Base-by-base conservation (phyloP, 2,113 vertebrate genomes). In the Chamaea fasciata region DNA sequence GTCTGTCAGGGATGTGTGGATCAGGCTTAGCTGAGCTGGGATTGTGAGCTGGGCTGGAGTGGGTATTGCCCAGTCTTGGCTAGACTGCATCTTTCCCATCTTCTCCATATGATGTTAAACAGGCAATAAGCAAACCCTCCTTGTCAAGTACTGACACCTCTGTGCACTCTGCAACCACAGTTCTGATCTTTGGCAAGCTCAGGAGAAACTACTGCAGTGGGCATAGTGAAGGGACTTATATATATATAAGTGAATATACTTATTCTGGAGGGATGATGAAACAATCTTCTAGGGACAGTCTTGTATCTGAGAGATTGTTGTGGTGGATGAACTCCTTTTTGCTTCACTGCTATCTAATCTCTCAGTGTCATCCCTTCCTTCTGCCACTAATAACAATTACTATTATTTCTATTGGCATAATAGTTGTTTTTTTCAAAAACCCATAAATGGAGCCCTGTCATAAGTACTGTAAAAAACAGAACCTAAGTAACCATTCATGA, bases 101-200 rank as follows among this genome's bases (percentile, higher is more conserved):
- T 68, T 95, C 44, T 60, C 39, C 41, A 44, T 31, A 23, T 0
- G 1, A 6, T 4, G 2, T 2, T 55, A 65, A 77, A 55, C 0
- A 0, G 27, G 13, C 33, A 68, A 33, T 13, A 63, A 74, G 5
- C 27, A 77, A 93, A 53, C 11, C 14, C 16, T 67, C 8, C 50
- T 81, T 50, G 37, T 23, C 39, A 30, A 41, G 19, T 57, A 42
- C 47, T 2, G 6, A 81, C 55, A 27, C 35, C 11, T 13, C 31
- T 52, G 23, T 52, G 47, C 31, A n/a, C 8, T 87, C 75, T 68
- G 57, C 19, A 62, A 14, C 49, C 68, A 11, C 33, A 59, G 2
- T 23, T 28, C n/a, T 46, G 27, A 13, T 14, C 47, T 82, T 62
- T 31, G 59, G 55, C 33, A 69, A 77, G n/a, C 22, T 31, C 22